phyloP scores from a whole-genome alignment of 2,113 vertebrate species.

The Tricholaema leucomelas region DNA sequence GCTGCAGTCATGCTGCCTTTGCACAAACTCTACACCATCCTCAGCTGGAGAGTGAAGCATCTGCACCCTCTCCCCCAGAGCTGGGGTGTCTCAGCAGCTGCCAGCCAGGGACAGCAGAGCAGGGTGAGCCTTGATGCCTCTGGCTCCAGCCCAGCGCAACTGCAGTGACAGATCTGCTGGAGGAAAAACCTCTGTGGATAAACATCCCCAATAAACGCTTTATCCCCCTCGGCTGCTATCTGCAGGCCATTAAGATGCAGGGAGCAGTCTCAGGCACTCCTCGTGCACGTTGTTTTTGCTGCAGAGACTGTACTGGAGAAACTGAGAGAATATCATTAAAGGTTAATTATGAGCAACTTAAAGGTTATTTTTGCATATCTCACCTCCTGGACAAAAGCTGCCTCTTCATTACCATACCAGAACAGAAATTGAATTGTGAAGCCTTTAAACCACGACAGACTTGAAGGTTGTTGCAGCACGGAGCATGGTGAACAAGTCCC shows the following conservation, averaged over 20 bases:
- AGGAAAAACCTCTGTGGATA: neutral
- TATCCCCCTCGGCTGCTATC: neutral
- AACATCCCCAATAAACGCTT: neutral
- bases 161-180: neutral
- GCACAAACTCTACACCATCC: no score
- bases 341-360: conserved; percentile 78
- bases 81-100: neutral
- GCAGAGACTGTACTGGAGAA: conserved; percentile 42
- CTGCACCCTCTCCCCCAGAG: rapidly evolving
- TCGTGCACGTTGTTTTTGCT: conserved; percentile 21
- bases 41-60: neutral
- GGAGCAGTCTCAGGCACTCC: neutral
- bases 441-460: conserved; percentile 58
- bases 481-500: conserved; percentile 1
- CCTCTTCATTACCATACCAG: conserved; percentile 54
- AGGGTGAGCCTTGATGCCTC: rapidly evolving
- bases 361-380: conserved; percentile 82
- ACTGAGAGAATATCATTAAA: conserved; percentile 72
- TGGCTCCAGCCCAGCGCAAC: neutral
- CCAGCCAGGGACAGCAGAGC: neutral
- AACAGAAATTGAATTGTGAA: conserved; percentile 72
- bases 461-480: conserved; percentile 23
- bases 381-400: conserved; percentile 79
- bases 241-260: conserved; percentile 6
- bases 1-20: neutral